Evolutionary conservation across 2,888 invertebrate species (phyloP), one percentile per base, ranked within the genome.

Genomic region (Bedellia somnulentella): DNA sequence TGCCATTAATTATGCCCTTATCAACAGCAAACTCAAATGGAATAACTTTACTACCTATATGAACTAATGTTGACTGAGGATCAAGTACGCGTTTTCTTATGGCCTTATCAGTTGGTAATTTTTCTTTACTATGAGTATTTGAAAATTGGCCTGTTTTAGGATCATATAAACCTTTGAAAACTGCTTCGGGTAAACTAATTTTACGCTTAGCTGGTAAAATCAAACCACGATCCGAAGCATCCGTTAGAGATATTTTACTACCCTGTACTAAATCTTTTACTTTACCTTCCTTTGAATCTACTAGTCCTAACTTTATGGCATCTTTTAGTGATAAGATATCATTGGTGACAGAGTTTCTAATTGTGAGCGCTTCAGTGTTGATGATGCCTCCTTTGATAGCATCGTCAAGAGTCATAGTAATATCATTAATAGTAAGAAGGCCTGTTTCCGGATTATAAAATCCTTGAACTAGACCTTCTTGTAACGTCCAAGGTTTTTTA

Each of bases 161-260:
- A 70, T 95, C 91, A 49, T 93, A 93, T 38, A 89, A 82, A n/a
- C 93, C 93, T 62, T 89, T 87, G 47, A 88, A 88, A n/a, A 94
- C 86, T 2, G 93, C 93, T 66, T 93, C 92, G 1, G 90, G 89
- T 15, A 93, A 73, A 35, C 89, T 89, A 38, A 91, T 83, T 56
- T 87, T 89, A 30, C 86, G 83, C 53, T 90, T 89, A 23, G 89
- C 86, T 5, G 90, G 88, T 4, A 92, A 80, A 29, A 93, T 82
- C 16, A 92, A 68, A 15, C 92, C 91, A 31, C 87, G 82, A 43
- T 90, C 89, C 16, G 90, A 80, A 2, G 95, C 94, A 51, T 93
- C 92, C 22, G 83, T 84, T 5, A 95, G 73, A 16, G 87, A 85
- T 35, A 93, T 79, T 55, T 86, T 83, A 21, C 83, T 80, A 17